Conservation (phyloP, 2,797 vertebrate species). For the Esox masquinongy region DNA sequence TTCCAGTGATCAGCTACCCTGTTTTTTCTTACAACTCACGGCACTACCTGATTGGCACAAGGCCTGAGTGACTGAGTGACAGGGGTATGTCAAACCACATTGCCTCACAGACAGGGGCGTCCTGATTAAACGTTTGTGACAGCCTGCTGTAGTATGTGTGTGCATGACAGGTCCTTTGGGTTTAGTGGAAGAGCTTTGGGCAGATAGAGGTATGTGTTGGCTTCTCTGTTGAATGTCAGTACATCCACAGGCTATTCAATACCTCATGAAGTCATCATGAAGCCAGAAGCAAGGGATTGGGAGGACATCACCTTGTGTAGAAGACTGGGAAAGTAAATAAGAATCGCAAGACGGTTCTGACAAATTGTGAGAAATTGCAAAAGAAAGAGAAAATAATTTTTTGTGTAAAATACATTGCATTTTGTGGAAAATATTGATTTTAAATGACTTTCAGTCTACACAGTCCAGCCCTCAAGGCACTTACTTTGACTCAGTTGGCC, state of each 20-base stretch:
- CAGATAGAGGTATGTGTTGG: background rate
- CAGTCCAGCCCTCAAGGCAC: background rate
- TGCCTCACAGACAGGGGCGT: background rate
- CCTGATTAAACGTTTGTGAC: background rate
- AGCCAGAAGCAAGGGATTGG: background rate
- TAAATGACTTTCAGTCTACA: too few relatives aligned
- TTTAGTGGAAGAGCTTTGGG: background rate
- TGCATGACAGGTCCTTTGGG: background rate
- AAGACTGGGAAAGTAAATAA: too few relatives aligned
- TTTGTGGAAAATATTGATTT: too few relatives aligned
- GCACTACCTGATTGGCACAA: background rate
- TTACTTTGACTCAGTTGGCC: conserved; percentile 18
- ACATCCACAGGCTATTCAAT: background rate
- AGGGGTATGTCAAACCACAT: background rate
- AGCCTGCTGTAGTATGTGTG: background rate
- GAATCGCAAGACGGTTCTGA: too few relatives aligned
- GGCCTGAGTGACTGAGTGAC: background rate
- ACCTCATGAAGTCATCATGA: background rate
- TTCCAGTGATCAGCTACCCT: background rate
- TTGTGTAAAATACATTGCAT: too few relatives aligned
- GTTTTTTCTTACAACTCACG: too few relatives aligned
- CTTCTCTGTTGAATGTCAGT: background rate
- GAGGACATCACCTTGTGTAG: background rate
- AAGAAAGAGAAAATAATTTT: too few relatives aligned
- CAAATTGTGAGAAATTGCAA: too few relatives aligned